Evolutionary conservation across 1,140 invertebrate genomes (phyloP).

Genomic region (Alviniconcha marisindica): DNA sequence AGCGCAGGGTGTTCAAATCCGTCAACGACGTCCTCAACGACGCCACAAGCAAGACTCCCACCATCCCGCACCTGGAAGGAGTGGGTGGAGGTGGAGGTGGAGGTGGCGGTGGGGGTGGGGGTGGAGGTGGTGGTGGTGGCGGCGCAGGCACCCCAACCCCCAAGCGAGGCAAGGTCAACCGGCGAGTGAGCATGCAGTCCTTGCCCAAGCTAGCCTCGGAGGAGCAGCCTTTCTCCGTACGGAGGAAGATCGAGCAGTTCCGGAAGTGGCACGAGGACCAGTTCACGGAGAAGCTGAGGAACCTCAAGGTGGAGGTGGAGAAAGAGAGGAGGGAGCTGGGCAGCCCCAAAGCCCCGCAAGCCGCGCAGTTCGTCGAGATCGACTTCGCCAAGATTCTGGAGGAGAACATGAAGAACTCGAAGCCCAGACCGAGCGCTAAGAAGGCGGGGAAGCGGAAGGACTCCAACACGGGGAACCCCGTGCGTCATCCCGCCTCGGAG

Average conservation of each 20-base stretch:
- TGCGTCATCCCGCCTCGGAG: not conserved
- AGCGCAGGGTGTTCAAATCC: conserved; percentile 19
- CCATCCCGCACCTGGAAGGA: not conserved
- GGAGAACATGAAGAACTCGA: conserved; percentile 27
- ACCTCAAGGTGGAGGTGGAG: conserved; percentile 42
- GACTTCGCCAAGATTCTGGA: conserved; percentile 37
- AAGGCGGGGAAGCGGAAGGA: not conserved
- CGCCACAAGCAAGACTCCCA: not conserved
- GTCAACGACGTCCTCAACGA: not conserved
- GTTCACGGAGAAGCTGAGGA: conserved; percentile 40
- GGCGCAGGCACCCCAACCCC: not conserved
- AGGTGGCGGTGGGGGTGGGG: no score
- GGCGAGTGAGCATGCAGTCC: not conserved
- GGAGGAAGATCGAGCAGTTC: conserved; percentile 47
- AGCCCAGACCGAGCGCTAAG: not conserved
- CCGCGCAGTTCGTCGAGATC: not conserved
- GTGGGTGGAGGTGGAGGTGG: no score
- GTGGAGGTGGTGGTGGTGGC: no score
- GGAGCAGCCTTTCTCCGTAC: conserved; percentile 38
- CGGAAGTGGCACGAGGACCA: conserved; percentile 47
- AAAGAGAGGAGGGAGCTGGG: not conserved
- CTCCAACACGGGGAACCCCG: not conserved
- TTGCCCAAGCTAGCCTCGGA: not conserved
- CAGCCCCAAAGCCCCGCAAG: not conserved
- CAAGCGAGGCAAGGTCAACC: not conserved